Evolutionary conservation across 2,113 vertebrate species (phyloP), one percentile per base, ranked within the genome.

Genomic region (Blennius ocellaris): DNA sequence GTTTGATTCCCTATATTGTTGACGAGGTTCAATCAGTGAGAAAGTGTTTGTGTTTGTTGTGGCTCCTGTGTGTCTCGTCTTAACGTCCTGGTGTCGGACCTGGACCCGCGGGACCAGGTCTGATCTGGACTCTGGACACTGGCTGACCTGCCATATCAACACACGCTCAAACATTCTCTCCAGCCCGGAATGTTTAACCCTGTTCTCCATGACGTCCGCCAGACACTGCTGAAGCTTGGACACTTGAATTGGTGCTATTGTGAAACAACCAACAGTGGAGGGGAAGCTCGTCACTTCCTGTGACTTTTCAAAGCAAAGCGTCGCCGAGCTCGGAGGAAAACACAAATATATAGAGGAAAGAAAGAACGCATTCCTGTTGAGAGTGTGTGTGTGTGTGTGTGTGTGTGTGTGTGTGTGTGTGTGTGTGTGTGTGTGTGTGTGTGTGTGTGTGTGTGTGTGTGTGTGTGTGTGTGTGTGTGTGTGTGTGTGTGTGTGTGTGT

Each of bases 231-330:
- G 69, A 69, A 69, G 78, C 70, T 73, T 36, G 58, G 82, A 92
- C 78, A 73, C 83, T 87, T 54, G 54, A 84, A 87, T 73, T 81
- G 94, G 93, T 94, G 94, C 94, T 94, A 94, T 84, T 60, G 71
- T 85, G 81, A 88, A 81, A 87, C 68, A 71, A 86, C 67, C 78
- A 72, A 86, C 70, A 69, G 70, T 84, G 67, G 65, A 58, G 59
- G 55, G 66, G 67, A 68, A 61, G 71, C 75, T 44, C 86, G 86
- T 84, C 58, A 59, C n/a, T n/a, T n/a, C n/a, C n/a, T n/a, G n/a
- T n/a, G 65, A 83, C 4, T 30, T 81, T 68, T 69, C 82, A 81
- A 85, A 82, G 78, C n/a, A 76, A 66, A 43, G 62, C 41, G 45
- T 10, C 39, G 80, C 55, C 59, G 11, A 50, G 70, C 61, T 6